Evolutionary conservation across 2,797 vertebrate species (phyloP), one percentile per base, ranked within the genome.

Genomic region (Natrix natrix): DNA sequence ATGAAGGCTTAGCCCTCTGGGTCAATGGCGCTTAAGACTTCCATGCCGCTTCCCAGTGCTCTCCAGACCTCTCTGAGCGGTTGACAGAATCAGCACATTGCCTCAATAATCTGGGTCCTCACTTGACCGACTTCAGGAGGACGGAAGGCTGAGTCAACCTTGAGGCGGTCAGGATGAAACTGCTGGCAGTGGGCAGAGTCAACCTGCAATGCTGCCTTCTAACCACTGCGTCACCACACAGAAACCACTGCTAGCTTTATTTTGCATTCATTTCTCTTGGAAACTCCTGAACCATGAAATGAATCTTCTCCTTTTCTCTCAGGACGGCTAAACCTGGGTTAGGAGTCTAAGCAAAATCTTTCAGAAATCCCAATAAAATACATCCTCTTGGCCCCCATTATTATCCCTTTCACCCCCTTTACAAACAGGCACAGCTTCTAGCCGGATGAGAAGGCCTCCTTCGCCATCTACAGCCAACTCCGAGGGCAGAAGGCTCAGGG

Each of bases 31-130:
- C 13, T 10, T 28, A 11, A 59, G 4, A 28, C 4, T 13, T 28
- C 4, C 11, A 1, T 28, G 0, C n/a, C 2, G 0, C n/a, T 69
- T 69, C n/a, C 2, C 0, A 69, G 66, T 7, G 66, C n/a, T 69
- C 32, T 32, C 4, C n/a, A 32, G 14, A 13, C 63, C 13, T 14
- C 63, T 66, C 28, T 32, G 2, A 32, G 63, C 0, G 0, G 63
- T 32, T 69, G 14, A 66, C 5, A 69, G 63, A 66, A 3, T 66
- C 63, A 32, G 66, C 7, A 0, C 2, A 0, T 8, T 16, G 66
- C 14, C 66, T n/a, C 66, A 32, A 32, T 2, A 3, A 69, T 32
- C 66, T 3, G n/a, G 66, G 14, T 69, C 66, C 66, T 69, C 66
- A 2, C 17, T 69, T 32, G 7, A 32, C 6, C 6, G 0, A 16